Base-by-base conservation (phyloP, 2,113 vertebrate genomes). In the Lepidiolamprologus cunningtoni region DNA sequence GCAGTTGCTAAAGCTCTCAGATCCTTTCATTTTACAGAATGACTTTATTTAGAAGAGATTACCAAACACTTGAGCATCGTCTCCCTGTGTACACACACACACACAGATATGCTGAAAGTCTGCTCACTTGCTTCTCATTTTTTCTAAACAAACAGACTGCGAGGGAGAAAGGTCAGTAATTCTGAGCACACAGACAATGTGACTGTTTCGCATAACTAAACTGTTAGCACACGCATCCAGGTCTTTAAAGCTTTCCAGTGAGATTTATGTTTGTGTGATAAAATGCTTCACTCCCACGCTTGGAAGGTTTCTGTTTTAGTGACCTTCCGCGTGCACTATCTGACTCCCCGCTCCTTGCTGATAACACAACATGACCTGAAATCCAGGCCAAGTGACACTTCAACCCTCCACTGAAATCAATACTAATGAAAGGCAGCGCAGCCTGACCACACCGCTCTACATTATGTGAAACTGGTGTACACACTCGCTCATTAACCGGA, bases 31-130 rank as follows among this genome's bases (percentile, higher is more conserved):
- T 84, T 66, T 13, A 26, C 78, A n/a, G 63, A 83, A 63, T 86
- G 83, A 83, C 80, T 90, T 85, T 86, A 84, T 91, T 87, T 86
- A 90, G 66, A 91, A 82, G 47, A 81, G 84, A 26, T 78, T 82
- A 84, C 63, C 87, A 87, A 84, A 86, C 76, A 79, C 79, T 88
- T 86, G 31, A 40, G 37, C 31, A 45, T 86, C 21, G 68, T 83
- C 61, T 85, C 21, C 23, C 28, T 10, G 33, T 40, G n/a, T 3
- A n/a, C 16, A 35, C 19, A 45, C 40, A 83, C 23, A 58, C 47
- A 42, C 54, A 87, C 80, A n/a, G 13, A 61, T 45, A 85, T 11
- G 50, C 17, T 86, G 47, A 81, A 76, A 57, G 33, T 42, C 47
- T 40, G 31, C 47, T 66, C 7, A 63, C 66, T 89, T 54, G 13